Evolutionary conservation across 2,888 invertebrate species (phyloP), one percentile per base, ranked within the genome.

Genomic region (Lordiphosa fenestrarum): DNA sequence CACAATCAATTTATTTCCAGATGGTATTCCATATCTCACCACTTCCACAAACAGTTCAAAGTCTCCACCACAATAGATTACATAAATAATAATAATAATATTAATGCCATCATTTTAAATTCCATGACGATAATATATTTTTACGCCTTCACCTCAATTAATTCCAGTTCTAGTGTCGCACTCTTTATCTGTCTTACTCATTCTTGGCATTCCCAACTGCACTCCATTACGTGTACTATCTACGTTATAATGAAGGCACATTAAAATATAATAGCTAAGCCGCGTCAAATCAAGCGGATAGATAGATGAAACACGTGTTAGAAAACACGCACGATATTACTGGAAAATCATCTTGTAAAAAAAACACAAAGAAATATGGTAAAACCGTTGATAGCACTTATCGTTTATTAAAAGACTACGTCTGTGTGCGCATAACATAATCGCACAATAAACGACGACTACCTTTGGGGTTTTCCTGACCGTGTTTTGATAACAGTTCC

Each of bases 391-490:
- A 66, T 71, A 69, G 13, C n/a, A 36, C 35, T 40, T 71, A 69
- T 71, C 69, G 51, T 9, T 46, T 23, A 56, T 68, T 68, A 71
- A 36, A 19, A 47, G 30, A 36, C 12, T 47, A 36, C 19, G 12
- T 21, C 13, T 12, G 36, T 47, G 15, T 47, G 36, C 33, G 33
- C 47, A 47, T 47, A 35, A 19, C 54, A 50, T 66, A 67, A 71
- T 61, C 70, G 49, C 65, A 69, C 66, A 63, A 71, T 63, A 69
- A 73, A 64, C 76, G 69, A 30, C 30, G 44, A 71, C 66, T 64
- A 73, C 78, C 71, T 46, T 30, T 73, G 68, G 70, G 77, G 64
- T 74, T 80, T 80, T 77, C 74, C 72, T 65, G 5, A 30, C 46
- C 21, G 15, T 9, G 10, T 9, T 6, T 40, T 63, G 63, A 63